Evolutionary conservation across 1,140 invertebrate species (phyloP).

Genomic region (Charaxes varanes): DNA sequence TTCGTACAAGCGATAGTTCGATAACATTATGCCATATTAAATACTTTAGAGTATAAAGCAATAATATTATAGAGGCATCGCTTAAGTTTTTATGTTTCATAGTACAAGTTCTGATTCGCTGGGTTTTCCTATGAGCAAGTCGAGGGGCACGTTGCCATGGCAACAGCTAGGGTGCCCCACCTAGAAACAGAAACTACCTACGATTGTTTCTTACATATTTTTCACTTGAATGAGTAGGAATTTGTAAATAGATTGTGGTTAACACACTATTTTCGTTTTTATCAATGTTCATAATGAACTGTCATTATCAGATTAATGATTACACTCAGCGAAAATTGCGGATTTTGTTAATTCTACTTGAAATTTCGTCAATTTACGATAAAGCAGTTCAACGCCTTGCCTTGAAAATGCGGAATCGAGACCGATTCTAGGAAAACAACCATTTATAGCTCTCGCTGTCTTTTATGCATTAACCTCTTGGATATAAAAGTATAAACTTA

Average conservation of each 20-base stretch:
- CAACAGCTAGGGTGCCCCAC: conserved; percentile 53
- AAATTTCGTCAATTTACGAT: conserved; percentile 12
- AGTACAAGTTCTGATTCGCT: conserved; percentile 9
- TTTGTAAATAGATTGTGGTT: too few relatives aligned
- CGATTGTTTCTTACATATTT: too few relatives aligned
- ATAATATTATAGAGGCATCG: neutral
- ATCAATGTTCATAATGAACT: neutral
- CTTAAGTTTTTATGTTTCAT: conserved; percentile 1
- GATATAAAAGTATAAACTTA: too few relatives aligned
- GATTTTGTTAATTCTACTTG: conserved; percentile 6
- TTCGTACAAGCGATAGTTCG: too few relatives aligned
- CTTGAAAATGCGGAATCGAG: conserved; percentile 23
- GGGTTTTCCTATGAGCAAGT: conserved; percentile 34
- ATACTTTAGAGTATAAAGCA: too few relatives aligned
- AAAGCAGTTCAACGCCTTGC: conserved; percentile 22
- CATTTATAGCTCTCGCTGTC: conserved; percentile 8
- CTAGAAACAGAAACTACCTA: too few relatives aligned
- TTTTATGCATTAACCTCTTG: conserved; percentile 1
- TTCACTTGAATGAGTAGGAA: too few relatives aligned
- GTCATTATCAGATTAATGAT: conserved; percentile 5
- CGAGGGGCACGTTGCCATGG: conserved; percentile 47
- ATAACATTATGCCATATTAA: too few relatives aligned
- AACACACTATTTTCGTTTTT: too few relatives aligned
- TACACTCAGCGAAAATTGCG: conserved; percentile 1
- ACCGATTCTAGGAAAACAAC: conserved; percentile 17